These are phyloP conservation scores for Apotomis betuletana DNA, from an alignment of 2,888 invertebrate genomes.

Conservation along the genomic window DNA sequence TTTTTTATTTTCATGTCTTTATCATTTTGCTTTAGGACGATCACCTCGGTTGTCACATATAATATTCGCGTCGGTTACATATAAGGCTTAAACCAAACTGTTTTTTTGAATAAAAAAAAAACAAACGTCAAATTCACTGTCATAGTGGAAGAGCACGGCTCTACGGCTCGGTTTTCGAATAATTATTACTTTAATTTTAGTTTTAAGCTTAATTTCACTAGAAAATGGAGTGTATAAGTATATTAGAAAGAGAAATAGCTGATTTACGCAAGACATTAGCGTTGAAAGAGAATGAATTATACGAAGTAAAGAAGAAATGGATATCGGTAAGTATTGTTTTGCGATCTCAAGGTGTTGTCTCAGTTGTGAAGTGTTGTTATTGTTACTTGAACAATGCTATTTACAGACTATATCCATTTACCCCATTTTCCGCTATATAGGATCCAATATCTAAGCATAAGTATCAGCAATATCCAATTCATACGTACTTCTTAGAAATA, in stretches of 20 bases:
- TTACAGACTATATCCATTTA: background rate
- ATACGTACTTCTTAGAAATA: too few species aligned
- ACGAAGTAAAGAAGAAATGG: conserved; percentile 67
- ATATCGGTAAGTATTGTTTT: conserved; percentile 55
- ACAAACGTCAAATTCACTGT: background rate
- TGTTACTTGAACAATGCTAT: background rate
- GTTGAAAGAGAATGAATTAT: conserved; percentile 78
- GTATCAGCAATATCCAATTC: too few species aligned
- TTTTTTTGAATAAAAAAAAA: background rate
- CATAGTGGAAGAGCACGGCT: background rate
- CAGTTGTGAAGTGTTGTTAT: background rate
- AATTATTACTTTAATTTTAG: conserved; percentile 8
- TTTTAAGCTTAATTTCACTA: conserved; percentile 17
- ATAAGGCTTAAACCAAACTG: background rate
- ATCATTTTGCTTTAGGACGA: too few species aligned
- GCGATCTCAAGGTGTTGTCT: background rate
- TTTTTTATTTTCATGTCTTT: too few species aligned
- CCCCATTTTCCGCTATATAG: background rate
- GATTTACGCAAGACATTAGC: conserved; percentile 71
- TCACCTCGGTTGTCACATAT: too few species aligned
- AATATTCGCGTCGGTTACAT: background rate
- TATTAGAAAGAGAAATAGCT: conserved; percentile 76
- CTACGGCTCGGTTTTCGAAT: background rate
- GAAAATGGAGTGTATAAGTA: conserved; percentile 61
- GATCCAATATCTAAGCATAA: background rate